Percentiles rank a stretch among this genome's conserved stretches.
Conservation (phyloP, 2,888 invertebrate species). For the Euzophera pinguis region DNA sequence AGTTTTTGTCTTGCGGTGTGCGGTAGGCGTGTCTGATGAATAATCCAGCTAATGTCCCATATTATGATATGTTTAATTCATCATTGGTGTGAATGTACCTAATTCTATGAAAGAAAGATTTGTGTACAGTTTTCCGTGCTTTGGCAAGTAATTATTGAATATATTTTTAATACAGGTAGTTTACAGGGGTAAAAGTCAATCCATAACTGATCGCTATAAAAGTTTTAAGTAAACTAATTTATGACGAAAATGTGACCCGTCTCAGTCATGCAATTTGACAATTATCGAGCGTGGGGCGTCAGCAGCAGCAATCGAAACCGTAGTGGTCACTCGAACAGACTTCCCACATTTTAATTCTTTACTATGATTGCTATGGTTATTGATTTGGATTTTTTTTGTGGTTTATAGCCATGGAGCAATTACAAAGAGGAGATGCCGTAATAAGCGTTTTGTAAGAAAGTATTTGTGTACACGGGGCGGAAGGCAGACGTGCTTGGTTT, state of each 20-base stretch:
- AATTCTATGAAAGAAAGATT: not conserved
- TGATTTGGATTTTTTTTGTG: too few species aligned
- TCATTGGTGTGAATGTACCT: not conserved
- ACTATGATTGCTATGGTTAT: too few species aligned
- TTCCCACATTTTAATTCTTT: too few species aligned
- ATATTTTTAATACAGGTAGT: not conserved
- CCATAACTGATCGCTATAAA: not conserved
- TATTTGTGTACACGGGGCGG: too few species aligned
- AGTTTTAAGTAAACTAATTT: conserved; percentile 39
- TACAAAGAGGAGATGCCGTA: too few species aligned
- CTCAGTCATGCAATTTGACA: conserved; percentile 55
- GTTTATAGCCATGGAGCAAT: too few species aligned
- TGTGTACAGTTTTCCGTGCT: too few species aligned
- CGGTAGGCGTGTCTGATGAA: conserved; percentile 41
- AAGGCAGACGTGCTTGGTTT: too few species aligned
- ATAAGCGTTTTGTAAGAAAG: too few species aligned
- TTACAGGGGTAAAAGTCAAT: not conserved
- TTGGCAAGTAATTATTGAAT: too few species aligned
- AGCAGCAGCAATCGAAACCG: conserved; percentile 36
- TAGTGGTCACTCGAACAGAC: too few species aligned
- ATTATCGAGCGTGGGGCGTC: conserved; percentile 45
- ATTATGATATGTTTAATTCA: conserved; percentile 14
- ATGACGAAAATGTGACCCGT: conserved; percentile 50
- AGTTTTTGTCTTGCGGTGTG: conserved; percentile 58
- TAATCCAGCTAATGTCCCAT: conserved; percentile 38